Conservation (phyloP, 2,113 vertebrate species). For the Isichthys henryi region DNA sequence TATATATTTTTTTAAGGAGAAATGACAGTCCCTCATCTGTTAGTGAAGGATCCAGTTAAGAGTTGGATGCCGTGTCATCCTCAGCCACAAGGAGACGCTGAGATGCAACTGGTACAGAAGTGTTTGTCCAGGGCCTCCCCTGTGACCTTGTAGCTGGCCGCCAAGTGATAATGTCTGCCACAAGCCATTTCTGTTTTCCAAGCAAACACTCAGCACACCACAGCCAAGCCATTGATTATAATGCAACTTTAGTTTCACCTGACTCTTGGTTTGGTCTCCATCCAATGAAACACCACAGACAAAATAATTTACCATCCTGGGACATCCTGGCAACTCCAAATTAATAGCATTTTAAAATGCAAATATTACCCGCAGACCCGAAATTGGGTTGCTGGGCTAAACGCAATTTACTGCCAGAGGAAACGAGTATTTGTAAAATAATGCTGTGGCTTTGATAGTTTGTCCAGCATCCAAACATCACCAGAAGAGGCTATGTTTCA, state of each 20-base stretch:
- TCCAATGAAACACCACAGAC: neutral
- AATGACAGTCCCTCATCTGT: neutral
- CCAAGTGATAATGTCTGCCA: neutral
- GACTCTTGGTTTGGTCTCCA: neutral
- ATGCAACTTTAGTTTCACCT: neutral
- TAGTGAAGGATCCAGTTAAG: neutral
- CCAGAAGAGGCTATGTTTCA: neutral
- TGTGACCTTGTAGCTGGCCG: neutral
- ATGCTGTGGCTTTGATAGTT: neutral
- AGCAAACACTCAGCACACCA: neutral
- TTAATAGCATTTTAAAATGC: neutral
- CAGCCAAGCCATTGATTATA: neutral
- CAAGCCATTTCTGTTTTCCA: neutral
- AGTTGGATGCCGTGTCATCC: neutral
- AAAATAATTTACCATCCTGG: neutral
- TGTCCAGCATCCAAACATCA: neutral
- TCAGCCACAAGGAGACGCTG: neutral
- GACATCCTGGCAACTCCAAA: neutral
- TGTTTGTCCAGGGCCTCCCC: neutral
- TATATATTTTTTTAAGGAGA: neutral
- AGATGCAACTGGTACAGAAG: neutral
- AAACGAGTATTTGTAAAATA: neutral
- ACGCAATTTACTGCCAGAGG: neutral
- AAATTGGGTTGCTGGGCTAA: neutral
- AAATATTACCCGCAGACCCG: neutral